Percentiles rank a stretch among this genome's conserved stretches.
Conservation (phyloP, 2,888 invertebrate species). For the Vesta saturnalis region DNA sequence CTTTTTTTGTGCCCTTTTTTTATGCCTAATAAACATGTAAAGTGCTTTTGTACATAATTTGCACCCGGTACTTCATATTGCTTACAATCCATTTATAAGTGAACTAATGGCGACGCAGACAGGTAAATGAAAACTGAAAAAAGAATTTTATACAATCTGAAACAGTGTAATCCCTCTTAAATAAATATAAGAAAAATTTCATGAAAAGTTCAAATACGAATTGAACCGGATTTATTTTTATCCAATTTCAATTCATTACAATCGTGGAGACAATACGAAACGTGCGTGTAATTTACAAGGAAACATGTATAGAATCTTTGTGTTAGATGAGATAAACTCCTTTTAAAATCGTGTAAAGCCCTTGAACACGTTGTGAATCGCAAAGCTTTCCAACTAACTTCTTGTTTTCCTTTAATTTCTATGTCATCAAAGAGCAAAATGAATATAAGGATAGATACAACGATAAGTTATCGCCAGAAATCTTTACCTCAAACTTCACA, state of each 20-base stretch:
- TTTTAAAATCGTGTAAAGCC: constrained; percentile 43
- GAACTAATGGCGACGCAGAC: too few species aligned
- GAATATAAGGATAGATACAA: constrained; percentile 34
- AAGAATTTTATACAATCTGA: too few species aligned
- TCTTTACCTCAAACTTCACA: constrained; percentile 31
- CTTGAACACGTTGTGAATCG: constrained; percentile 45
- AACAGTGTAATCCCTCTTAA: background rate
- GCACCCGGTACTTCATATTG: constrained; percentile 54
- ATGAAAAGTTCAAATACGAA: constrained; percentile 7
- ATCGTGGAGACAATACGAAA: constrained; percentile 33
- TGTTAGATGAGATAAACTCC: constrained; percentile 47
- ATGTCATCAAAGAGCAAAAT: constrained; percentile 33
- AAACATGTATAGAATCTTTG: constrained; percentile 45
- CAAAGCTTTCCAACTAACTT: constrained; percentile 38
- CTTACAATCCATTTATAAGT: constrained; percentile 12
- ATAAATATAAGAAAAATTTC: constrained; percentile 10
- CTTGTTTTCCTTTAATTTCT: constrained; percentile 37
- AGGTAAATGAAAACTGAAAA: too few species aligned
- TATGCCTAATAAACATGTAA: constrained; percentile 60
- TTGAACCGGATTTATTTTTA: background rate
- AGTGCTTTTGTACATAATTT: constrained; percentile 60
- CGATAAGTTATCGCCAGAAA: constrained; percentile 32
- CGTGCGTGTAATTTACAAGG: constrained; percentile 37
- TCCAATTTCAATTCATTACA: constrained; percentile 18
- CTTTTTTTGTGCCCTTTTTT: constrained; percentile 50